Evolutionary conservation across 2,113 vertebrate genomes (phyloP).

Genomic region (Orthonyx spaldingii): DNA sequence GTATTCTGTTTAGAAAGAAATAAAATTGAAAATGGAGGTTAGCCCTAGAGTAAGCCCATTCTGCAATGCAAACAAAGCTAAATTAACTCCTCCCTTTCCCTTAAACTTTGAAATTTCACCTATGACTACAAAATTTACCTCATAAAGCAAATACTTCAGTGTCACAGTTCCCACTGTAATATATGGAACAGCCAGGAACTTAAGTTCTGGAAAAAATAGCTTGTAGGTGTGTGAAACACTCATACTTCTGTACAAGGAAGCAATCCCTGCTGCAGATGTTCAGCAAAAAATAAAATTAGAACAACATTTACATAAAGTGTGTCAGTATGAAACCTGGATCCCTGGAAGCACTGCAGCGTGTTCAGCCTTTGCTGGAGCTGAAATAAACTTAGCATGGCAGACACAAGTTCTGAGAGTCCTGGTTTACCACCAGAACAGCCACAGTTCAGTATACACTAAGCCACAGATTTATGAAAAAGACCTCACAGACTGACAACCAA

Average conservation of each 20-base stretch:
- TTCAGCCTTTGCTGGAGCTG: conserved; percentile 51
- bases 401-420: conserved; percentile 33
- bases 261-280: background rate
- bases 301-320: background rate
- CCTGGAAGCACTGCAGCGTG: background rate
- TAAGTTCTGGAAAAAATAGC: background rate
- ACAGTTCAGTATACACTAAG: conserved; percentile 50
- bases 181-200: background rate
- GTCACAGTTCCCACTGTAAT: background rate
- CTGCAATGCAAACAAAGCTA: background rate
- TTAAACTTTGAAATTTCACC: background rate
- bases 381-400: conserved; percentile 22
- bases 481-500: conserved; percentile 53
- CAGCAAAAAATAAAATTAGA: conserved; percentile 3
- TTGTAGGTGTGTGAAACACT: background rate
- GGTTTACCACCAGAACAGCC: conserved; percentile 42
- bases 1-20: background rate
- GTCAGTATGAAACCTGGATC: background rate
- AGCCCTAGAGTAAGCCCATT: background rate
- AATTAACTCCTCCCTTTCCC: background rate
- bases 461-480: conserved; percentile 51
- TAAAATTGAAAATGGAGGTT: background rate
- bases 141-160: background rate
- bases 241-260: background rate
- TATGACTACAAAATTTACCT: background rate